phyloP scores from a whole-genome alignment of 2,888 invertebrate species.

The Caenorhabditis uteleia region DNA sequence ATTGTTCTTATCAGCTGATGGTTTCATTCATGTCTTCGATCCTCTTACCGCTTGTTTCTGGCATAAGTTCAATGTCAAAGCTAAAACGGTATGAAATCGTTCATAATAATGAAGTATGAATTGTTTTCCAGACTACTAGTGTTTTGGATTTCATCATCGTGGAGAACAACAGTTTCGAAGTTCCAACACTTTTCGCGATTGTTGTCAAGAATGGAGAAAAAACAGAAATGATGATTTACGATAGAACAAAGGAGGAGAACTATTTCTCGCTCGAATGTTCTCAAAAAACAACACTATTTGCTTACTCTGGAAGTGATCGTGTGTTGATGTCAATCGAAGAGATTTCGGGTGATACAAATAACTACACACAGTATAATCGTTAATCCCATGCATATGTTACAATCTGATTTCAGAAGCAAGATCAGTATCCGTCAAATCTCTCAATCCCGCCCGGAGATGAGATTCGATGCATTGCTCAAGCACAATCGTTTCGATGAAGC shows the following conservation, averaged over 20 bases:
- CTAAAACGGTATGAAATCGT: too few relatives aligned
- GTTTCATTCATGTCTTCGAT: conserved; percentile 28
- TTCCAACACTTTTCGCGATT: conserved; percentile 18
- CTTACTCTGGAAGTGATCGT: conserved; percentile 27
- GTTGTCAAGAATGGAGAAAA: neutral
- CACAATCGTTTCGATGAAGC: conserved; percentile 47
- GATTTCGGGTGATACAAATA: too few relatives aligned
- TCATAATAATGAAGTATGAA: too few relatives aligned
- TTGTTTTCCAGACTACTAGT: conserved; percentile 4
- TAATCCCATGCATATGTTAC: too few relatives aligned
- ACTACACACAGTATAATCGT: too few relatives aligned
- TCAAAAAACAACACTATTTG: conserved; percentile 12
- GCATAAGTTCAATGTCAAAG: conserved; percentile 19
- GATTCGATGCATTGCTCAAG: conserved; percentile 33
- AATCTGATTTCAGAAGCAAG: conserved; percentile 5
- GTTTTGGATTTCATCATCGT: conserved; percentile 31
- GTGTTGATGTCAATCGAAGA: conserved; percentile 32
- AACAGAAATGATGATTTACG: conserved; percentile 18
- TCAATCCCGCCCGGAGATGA: conserved; percentile 37
- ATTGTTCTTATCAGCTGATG: conserved; percentile 15
- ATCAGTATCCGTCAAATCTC: conserved; percentile 31
- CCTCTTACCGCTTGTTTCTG: conserved; percentile 11
- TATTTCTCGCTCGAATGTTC: conserved; percentile 7
- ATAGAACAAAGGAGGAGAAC: conserved; percentile 13
- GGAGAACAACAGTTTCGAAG: conserved; percentile 15